Conservation (phyloP, 2,888 invertebrate genomes). For the Drosophila mimica region DNA sequence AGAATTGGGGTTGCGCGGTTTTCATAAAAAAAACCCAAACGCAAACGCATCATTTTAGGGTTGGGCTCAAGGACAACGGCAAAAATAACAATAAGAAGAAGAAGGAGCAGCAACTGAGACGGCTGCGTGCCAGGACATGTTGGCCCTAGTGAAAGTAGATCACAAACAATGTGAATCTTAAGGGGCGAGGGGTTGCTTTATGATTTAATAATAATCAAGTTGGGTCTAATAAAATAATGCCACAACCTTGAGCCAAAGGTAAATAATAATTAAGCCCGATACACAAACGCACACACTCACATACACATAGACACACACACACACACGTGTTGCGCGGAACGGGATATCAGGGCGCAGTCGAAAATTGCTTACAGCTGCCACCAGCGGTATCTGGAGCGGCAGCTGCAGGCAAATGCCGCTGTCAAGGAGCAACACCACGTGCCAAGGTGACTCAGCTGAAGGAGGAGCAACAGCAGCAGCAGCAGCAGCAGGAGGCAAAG, state of each 20-base stretch:
- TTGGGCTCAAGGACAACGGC: constrained; percentile 70
- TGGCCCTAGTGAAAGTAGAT: constrained; percentile 52
- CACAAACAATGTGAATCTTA: constrained; percentile 41
- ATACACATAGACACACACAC: constrained; percentile 2
- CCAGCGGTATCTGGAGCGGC: constrained; percentile 42
- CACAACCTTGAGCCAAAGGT: constrained; percentile 74
- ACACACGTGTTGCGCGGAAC: constrained; percentile 70
- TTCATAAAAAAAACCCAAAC: constrained; percentile 26
- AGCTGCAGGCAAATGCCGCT: constrained; percentile 51
- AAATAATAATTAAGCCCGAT: constrained; percentile 74
- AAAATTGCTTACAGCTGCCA: constrained; percentile 62
- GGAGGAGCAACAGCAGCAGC: constrained; percentile 9
- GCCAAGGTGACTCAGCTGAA: constrained; percentile 72
- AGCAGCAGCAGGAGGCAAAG: constrained; percentile 47
- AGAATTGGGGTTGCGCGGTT: constrained; percentile 65
- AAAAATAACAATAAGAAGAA: not conserved
- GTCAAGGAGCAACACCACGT: constrained; percentile 60
- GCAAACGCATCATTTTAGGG: constrained; percentile 49
- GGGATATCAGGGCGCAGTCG: constrained; percentile 36
- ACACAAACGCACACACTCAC: constrained; percentile 32
- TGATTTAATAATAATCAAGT: constrained; percentile 78
- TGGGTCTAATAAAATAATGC: constrained; percentile 66
- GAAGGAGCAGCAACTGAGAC: constrained; percentile 24
- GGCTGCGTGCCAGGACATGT: constrained; percentile 65
- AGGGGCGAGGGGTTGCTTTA: constrained; percentile 46